A percentile compares a stretch with the other conserved stretches of the same genome.
Conservation (phyloP, 2,888 invertebrate genomes). For the Strigamia transsilvanica region DNA sequence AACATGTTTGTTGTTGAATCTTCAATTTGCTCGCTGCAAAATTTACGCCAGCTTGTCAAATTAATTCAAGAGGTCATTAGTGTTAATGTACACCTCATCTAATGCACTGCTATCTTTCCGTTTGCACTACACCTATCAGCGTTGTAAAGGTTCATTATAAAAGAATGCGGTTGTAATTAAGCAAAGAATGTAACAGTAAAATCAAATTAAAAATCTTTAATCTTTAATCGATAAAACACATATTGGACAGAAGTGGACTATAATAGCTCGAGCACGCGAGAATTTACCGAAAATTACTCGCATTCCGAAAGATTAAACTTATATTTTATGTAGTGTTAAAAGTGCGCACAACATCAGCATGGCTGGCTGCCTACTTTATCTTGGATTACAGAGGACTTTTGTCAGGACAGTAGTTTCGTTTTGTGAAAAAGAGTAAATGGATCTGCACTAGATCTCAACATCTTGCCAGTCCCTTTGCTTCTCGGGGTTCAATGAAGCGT, state of each 20-base stretch:
- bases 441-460: conserved; percentile 36
- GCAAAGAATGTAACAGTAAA: conserved; percentile 22
- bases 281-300: conserved; percentile 26
- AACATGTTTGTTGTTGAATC: no score
- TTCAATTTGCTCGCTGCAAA: neutral
- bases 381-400: conserved; percentile 28
- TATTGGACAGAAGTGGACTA: neutral
- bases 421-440: conserved; percentile 37
- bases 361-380: conserved; percentile 39
- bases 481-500: conserved; percentile 36
- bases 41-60: conserved; percentile 40
- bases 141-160: conserved; percentile 31
- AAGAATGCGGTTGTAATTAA: conserved; percentile 47
- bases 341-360: conserved; percentile 34
- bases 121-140: neutral
- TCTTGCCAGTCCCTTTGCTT: conserved; percentile 35
- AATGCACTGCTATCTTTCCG: conserved; percentile 9
- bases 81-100: conserved; percentile 47
- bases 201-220: conserved; percentile 46
- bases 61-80: conserved; percentile 43
- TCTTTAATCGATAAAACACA: conserved; percentile 28
- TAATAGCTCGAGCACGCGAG: neutral
- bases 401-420: conserved; percentile 12
- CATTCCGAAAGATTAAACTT: conserved; percentile 26
- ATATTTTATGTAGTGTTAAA: conserved; percentile 44